phyloP scores from a whole-genome alignment of 1,140 invertebrate genomes.

The Camponotus pennsylvanicus region DNA sequence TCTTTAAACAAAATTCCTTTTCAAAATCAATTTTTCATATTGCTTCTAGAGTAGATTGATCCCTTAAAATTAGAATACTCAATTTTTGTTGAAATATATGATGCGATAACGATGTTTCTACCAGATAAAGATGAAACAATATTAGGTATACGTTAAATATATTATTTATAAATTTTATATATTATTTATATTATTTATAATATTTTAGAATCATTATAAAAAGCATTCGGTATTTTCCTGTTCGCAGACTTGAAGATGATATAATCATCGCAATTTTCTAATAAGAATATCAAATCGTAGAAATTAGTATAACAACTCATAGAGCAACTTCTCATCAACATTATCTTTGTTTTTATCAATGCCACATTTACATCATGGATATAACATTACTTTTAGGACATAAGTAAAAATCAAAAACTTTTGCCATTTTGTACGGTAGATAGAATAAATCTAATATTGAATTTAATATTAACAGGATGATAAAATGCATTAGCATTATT shows the following conservation, averaged over 20 bases:
- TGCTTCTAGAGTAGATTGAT: too few species aligned
- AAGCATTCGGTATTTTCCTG: background rate
- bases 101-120: background rate
- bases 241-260: background rate
- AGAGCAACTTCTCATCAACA: background rate
- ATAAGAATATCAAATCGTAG: background rate
- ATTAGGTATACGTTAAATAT: background rate
- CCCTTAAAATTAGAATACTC: too few species aligned
- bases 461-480: background rate
- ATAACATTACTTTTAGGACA: constrained; percentile 12
- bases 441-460: constrained; percentile 31
- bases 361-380: background rate
- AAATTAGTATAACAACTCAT: background rate
- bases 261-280: background rate
- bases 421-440: constrained; percentile 37
- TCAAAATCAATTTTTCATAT: too few species aligned
- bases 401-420: constrained; percentile 46
- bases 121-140: background rate
- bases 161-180: constrained; percentile 10
- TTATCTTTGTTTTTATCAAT: background rate
- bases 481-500: background rate
- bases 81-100: background rate
- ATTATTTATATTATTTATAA: constrained; percentile 10
- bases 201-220: constrained; percentile 8
- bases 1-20: too few species aligned